Base-by-base conservation (phyloP, 2,113 vertebrate species). In the Copsychus sechellarum region DNA sequence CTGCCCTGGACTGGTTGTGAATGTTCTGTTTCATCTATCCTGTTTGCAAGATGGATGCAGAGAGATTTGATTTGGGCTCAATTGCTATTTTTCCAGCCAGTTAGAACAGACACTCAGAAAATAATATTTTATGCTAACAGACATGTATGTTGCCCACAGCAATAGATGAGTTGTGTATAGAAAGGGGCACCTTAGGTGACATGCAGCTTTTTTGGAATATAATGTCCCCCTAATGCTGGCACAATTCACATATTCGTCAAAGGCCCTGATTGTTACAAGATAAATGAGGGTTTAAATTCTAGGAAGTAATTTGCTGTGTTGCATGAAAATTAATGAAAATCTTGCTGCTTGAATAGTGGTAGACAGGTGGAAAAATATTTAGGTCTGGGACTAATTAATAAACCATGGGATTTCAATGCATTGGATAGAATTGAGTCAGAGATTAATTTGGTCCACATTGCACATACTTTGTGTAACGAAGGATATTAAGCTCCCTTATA, bases 311-410 rank as follows among this genome's bases (percentile, higher is more conserved):
- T 93, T 94, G 72, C 88, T 84, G 74, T 33, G 67, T 92, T 78
- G 65, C 53, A 85, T 90, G 88, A 82, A 90, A 82, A 93, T 88
- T 82, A 90, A 94, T 91, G 54, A 93, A 88, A 96, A 95, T 90
- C 85, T 87, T 83, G 43, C 50, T 80, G 42, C 78, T 88, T 79
- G 92, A 78, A 56, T 40, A 29, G 54, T 54, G 61, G 82, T 65
- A 85, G 81, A 93, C n/a, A 84, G 78, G 42, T 89, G 85, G 91
- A 83, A 96, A 90, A 58, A 81, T 72, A 92, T 86, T 83, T 82
- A 72, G 42, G 25, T 91, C 74, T 88, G 62, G 58, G 79, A 73
- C 64, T 93, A 84, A 64, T 89, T 95, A 97, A 95, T 95, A 97
- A 96, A 71, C 31, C 45, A 74, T 69, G 58, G 17, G 57, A 79